These are phyloP conservation scores for Bursaphelenchus mucronatus DNA, from an alignment of 1,140 invertebrate species.

Conservation along the genomic window DNA sequence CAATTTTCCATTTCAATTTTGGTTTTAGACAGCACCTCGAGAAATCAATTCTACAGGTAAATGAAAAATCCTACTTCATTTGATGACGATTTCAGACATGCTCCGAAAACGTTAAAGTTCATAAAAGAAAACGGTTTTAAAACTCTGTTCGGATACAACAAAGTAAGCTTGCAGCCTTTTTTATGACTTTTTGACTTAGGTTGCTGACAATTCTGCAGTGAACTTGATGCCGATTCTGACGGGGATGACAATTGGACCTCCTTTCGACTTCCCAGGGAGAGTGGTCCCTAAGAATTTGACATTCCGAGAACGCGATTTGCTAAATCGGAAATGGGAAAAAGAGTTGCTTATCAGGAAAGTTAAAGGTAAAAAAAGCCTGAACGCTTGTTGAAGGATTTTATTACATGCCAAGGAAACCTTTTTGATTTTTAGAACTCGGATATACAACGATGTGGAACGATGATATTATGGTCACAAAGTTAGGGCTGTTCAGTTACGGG, in stretches of 20 bases:
- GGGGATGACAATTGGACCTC: not conserved
- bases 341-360: slow-evolving; percentile 9
- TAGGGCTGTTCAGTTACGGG: slow-evolving; percentile 9
- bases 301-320: not conserved
- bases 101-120: slow-evolving; percentile 1
- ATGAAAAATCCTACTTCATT: not conserved
- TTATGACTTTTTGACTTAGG: not conserved
- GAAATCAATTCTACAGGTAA: slow-evolving; percentile 18
- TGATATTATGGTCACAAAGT: slow-evolving; percentile 7
- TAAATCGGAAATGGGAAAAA: not conserved
- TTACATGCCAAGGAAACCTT: no score
- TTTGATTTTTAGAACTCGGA: not conserved
- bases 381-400: not conserved
- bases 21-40: slow-evolving; percentile 7
- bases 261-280: not conserved
- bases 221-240: slow-evolving; percentile 10
- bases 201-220: slow-evolving; percentile 15
- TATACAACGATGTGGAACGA: slow-evolving; percentile 13
- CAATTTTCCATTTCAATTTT: slow-evolving; percentile 6
- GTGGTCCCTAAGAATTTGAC: not conserved
- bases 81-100: no score
- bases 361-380: slow-evolving; percentile 8
- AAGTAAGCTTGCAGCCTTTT: not conserved
- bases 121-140: slow-evolving; percentile 13
- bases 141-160: slow-evolving; percentile 11